phyloP scores from a whole-genome alignment of 1,140 invertebrate species.

The Drosophila simulans region DNA sequence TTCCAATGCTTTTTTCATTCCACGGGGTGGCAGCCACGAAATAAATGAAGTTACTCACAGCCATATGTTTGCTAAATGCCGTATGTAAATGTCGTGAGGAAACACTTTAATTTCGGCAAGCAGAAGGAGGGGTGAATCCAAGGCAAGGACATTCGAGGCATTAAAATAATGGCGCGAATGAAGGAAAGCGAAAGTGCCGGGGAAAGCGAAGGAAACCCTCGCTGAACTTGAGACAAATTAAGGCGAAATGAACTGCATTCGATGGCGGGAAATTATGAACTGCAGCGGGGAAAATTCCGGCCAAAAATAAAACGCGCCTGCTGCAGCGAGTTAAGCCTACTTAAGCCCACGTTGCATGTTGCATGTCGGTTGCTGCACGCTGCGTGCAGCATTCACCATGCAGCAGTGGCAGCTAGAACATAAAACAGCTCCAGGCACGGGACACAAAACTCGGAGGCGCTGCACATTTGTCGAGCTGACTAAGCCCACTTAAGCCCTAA shows the following conservation, averaged over 20 bases:
- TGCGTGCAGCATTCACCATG: slow-evolving; percentile 37
- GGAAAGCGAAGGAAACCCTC: slow-evolving; percentile 10
- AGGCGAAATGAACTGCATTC: slow-evolving; percentile 47
- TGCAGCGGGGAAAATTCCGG: slow-evolving; percentile 14
- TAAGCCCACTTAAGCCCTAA: slow-evolving; percentile 80
- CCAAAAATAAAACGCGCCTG: slow-evolving; percentile 50
- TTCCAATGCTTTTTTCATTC: slow-evolving; percentile 45
- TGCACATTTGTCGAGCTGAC: slow-evolving; percentile 75
- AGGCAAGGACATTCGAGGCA: slow-evolving; percentile 50
- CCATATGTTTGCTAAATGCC: slow-evolving; percentile 75
- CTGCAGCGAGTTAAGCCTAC: slow-evolving; percentile 71
- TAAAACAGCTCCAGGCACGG: slow-evolving; percentile 73
- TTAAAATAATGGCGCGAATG: slow-evolving; percentile 56
- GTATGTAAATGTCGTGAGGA: slow-evolving; percentile 73
- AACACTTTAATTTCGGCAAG: slow-evolving; percentile 69
- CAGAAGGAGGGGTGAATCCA: neutral
- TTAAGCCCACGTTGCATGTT: slow-evolving; percentile 77
- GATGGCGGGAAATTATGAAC: slow-evolving; percentile 55
- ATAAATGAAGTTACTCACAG: slow-evolving; percentile 78
- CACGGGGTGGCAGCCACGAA: slow-evolving; percentile 27
- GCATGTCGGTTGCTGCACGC: slow-evolving; percentile 44
- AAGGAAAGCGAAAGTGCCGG: slow-evolving; percentile 55
- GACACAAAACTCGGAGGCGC: slow-evolving; percentile 41
- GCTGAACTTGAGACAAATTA: slow-evolving; percentile 65
- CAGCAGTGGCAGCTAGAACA: slow-evolving; percentile 52